phyloP scores from a whole-genome alignment of 2,113 vertebrate genomes.

The Clarias gariepinus region DNA sequence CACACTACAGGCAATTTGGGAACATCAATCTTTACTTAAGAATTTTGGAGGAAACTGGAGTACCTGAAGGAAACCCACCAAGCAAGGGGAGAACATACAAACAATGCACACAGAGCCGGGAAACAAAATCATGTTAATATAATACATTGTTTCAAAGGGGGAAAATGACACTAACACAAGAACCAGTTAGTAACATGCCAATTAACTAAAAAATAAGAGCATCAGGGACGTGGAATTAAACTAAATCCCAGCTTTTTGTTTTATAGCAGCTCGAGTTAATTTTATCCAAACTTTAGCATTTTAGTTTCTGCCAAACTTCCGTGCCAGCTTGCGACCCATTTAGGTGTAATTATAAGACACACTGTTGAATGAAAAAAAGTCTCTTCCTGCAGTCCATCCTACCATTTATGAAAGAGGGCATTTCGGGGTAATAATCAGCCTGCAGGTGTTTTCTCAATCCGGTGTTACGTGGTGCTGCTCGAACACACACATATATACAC shows the following conservation, averaged over 20 bases:
- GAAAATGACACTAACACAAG: neutral
- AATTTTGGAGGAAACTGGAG: no score
- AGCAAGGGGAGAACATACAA: no score
- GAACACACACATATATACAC: conserved; percentile 32
- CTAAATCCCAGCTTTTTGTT: neutral
- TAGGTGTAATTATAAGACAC: neutral
- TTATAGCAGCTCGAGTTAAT: no score
- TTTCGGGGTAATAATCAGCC: neutral
- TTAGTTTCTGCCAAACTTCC: neutral
- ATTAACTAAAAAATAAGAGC: neutral
- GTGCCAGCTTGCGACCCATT: neutral
- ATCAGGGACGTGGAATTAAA: neutral
- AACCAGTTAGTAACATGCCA: neutral
- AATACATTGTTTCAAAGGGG: no score
- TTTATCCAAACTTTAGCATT: neutral
- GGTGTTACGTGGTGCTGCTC: conserved; percentile 47
- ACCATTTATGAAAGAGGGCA: neutral
- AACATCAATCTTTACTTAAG: no score
- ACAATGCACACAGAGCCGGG: no score
- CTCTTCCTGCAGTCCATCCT: neutral
- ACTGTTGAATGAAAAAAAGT: neutral
- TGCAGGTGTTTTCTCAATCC: conserved; percentile 40
- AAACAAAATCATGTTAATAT: no score
- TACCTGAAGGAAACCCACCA: no score
- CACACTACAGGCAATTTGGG: no score